Base-by-base conservation (phyloP, 2,113 vertebrate species). In the Ranitomeya variabilis region DNA sequence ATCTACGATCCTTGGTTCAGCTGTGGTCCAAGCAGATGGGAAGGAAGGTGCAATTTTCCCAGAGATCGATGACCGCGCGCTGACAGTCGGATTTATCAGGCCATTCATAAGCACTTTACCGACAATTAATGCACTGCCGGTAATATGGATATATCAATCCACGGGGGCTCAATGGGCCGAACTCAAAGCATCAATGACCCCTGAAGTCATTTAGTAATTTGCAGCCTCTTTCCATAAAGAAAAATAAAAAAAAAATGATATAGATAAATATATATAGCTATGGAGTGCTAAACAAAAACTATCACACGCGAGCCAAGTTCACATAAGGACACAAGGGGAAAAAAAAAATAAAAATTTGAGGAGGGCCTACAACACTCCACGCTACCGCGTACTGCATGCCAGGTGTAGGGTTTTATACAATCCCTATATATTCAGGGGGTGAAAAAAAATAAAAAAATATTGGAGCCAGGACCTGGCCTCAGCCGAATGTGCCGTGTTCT, bases 61-160 rank as follows among this genome's bases (percentile, higher is more conserved):
- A 11, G 73, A 76, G 73, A 76, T 76, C 73, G 21, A 76, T 76
- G 45, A 51, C 37, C 73, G 16, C 37, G 26, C 26, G 73, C 73
- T 76, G 73, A 76, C 73, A 45, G 73, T 51, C 15, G 15, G 73
- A 76, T 76, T 76, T 52, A 76, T 76, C 73, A 76, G 45, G 73
- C 37, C 16, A 76, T 76, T 76, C 73, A 21, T 51, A 21, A 76
- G 73, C 73, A 21, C 31, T 76, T 76, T 76, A 76, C 73, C 18
- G 37, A 51, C 73, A 76, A 76, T 76, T 76, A 76, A 76, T 51
- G 73, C 45, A 21, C 16, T 76, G 73, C 73, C 73, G 37, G 73
- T 8, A 76, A 76, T 19, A 76, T 5, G 16, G 8, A 76, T 76
- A 51, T 1, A 51, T 51, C 73, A 76, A 19, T 76, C 37, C 16